Conservation (phyloP, 35 echinoderm and acorn worm genomes). For the Hemicentrotus pulcherrimus region DNA sequence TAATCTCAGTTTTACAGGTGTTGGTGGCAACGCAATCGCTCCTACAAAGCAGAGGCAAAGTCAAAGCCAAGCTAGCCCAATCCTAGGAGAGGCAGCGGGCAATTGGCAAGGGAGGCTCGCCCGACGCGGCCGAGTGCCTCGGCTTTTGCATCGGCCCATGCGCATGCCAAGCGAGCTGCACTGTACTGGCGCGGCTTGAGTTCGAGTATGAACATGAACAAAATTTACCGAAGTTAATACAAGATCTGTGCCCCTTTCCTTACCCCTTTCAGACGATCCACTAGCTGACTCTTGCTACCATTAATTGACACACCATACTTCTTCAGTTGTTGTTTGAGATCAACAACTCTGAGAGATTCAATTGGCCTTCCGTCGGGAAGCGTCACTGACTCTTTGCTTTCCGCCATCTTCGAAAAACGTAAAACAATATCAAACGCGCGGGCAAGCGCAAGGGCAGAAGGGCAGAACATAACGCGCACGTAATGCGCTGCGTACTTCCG, state of each 20-base stretch:
- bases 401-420: conserved; percentile 54
- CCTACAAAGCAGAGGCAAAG: too few species aligned
- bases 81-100: too few species aligned
- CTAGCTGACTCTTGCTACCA: conserved; percentile 83
- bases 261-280: conserved; percentile 76
- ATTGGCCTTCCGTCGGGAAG: conserved; percentile 68
- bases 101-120: too few species aligned
- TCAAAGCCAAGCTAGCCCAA: too few species aligned
- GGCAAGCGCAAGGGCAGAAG: too few species aligned
- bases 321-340: conserved; percentile 88
- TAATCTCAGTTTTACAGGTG: too few species aligned
- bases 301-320: conserved; percentile 69
- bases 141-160: neutral
- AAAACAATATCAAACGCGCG: neutral
- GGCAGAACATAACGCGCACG: too few species aligned
- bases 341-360: conserved; percentile 72
- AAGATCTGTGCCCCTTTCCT: neutral
- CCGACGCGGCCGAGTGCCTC: too few species aligned
- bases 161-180: neutral
- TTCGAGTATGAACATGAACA: too few species aligned
- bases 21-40: too few species aligned
- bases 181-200: neutral
- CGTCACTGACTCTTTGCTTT: conserved; percentile 52
- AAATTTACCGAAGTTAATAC: too few species aligned
- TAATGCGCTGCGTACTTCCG: neutral